These are phyloP conservation scores for Apodemus speciosus DNA, from an alignment of 2,113 vertebrate species.

Conservation along the genomic window DNA sequence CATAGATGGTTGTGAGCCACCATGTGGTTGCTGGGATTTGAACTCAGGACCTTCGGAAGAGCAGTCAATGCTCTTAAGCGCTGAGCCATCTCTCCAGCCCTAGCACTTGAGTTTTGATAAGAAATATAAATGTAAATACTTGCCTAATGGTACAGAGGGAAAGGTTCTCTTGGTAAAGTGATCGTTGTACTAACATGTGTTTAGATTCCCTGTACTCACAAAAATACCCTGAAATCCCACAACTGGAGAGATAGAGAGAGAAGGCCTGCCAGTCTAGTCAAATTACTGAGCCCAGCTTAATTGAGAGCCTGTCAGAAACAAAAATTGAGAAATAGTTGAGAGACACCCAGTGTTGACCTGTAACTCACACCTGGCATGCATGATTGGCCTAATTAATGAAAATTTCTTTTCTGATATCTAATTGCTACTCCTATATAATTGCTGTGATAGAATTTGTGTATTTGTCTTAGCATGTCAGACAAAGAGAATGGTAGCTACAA, in stretches of 20 bases:
- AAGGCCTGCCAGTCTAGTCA: neutral
- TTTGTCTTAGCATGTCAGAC: neutral
- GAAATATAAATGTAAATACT: no score
- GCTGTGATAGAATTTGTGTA: neutral
- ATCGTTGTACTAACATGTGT: neutral
- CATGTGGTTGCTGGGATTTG: no score
- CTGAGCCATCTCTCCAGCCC: no score
- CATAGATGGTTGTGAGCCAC: no score
- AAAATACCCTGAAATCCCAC: neutral
- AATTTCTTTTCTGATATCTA: neutral
- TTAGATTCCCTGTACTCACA: neutral
- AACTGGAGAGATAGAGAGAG: neutral
- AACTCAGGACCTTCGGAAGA: no score
- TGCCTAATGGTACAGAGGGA: neutral
- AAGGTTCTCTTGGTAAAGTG: neutral
- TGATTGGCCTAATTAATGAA: slow-evolving; percentile 5
- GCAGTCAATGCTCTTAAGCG: no score
- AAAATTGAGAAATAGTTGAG: neutral
- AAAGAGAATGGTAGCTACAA: slow-evolving; percentile 12
- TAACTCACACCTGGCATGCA: neutral
- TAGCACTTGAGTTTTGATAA: no score
- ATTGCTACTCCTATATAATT: neutral
- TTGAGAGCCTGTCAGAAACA: neutral
- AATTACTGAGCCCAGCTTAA: neutral
- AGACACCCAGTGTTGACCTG: neutral